phyloP scores from a whole-genome alignment of 2,888 invertebrate species.

The Strigamia crassipes region DNA sequence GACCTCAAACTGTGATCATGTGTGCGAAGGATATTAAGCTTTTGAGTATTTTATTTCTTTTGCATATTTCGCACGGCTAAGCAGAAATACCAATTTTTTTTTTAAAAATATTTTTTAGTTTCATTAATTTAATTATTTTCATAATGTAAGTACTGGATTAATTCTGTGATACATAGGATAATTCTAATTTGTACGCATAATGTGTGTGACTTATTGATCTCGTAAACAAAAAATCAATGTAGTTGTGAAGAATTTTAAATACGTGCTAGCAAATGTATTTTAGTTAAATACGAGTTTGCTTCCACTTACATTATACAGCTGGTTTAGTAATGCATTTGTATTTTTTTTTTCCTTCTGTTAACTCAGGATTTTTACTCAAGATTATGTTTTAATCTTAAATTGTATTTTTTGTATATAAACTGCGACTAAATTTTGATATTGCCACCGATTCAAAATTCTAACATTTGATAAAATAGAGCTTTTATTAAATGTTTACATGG shows the following conservation, averaged over 20 bases:
- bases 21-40: background rate
- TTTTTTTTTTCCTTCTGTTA: background rate
- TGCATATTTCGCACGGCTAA: background rate
- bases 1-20: slow-evolving; percentile 1
- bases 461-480: background rate
- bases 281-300: background rate
- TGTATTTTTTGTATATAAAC: background rate
- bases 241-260: background rate
- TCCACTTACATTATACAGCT: background rate
- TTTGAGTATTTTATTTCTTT: background rate
- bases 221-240: background rate
- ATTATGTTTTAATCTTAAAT: background rate
- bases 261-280: background rate
- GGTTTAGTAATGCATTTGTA: background rate
- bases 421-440: background rate
- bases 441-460: background rate
- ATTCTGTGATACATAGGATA: background rate
- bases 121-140: background rate
- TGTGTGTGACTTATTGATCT: background rate
- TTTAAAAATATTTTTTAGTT: too few species aligned
- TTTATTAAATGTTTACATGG: too few species aligned
- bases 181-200: background rate
- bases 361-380: background rate
- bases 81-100: background rate
- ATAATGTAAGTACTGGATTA: background rate